Base-by-base conservation (phyloP, 1,140 invertebrate species). In the Drosophila ironensis region DNA sequence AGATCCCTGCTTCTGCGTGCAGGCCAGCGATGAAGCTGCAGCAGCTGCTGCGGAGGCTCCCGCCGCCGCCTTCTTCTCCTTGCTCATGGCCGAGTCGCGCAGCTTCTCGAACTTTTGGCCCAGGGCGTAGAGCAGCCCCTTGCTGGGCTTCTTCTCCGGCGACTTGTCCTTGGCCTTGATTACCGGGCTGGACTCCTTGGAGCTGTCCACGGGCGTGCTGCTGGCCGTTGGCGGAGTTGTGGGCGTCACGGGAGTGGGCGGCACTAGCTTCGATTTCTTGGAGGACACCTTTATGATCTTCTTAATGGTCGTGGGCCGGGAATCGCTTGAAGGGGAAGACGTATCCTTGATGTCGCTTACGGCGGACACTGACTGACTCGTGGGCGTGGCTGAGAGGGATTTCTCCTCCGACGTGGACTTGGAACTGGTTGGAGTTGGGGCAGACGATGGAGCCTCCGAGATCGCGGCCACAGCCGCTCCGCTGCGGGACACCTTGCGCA, bases 81-180 rank as follows among this genome's bases (percentile, higher is more conserved):
- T 90, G 70, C 89, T 90, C 66, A 88, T 78, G 1, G 89, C 87
- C 0, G 86, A 90, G 19, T 91, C 72, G 1, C 92, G 81, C 14
- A 94, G 91, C 82, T 93, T 94, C 80, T 94, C 93, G 77, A 94
- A 91, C 84, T 94, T 94, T 60, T 94, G 93, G 7, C 93, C 93
- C 61, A 94, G 92, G 0, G 93, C 92, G 71, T 86, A 90, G 45
- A 82, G 90, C 56, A 88, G 61, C 53, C 74, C 80, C 47, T 88
- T 91, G 87, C 77, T 87, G 63, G 70, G 37, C 60, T 87, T 91
- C 63, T 89, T 91, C 56, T 76, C 87, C 0, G 69, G 88, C 16
- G 73, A 72, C 53, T 71, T 90, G 53, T 59, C 81, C 76, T 82
- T 89, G 11, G 38, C 72, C 51, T 72, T 63, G 2, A 76, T 74